Percentiles rank a stretch among this genome's conserved stretches.
Evolutionary conservation across 2,888 invertebrate species (phyloP).

Genomic region (Dryocosmus kuriphilus): DNA sequence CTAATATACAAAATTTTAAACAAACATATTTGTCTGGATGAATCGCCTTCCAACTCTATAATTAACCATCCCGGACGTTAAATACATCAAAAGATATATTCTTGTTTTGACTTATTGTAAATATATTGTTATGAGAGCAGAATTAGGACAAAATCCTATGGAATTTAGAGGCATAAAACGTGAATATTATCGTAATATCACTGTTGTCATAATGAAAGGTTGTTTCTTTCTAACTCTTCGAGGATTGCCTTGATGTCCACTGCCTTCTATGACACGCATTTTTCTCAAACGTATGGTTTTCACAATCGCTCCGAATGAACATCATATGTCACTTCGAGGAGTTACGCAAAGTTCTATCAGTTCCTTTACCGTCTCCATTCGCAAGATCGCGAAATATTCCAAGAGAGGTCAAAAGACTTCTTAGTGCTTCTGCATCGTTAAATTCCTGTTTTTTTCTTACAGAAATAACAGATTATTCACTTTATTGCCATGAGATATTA

Average conservation of each 20-base stretch:
- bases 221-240: constrained; percentile 1
- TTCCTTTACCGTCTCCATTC: constrained; percentile 16
- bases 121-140: background rate
- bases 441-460: constrained; percentile 9
- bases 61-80: too few species aligned
- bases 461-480: background rate
- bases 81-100: too few species aligned
- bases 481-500: constrained; percentile 31
- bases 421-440: constrained; percentile 12
- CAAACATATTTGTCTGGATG: too few species aligned
- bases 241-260: constrained; percentile 22
- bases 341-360: constrained; percentile 39
- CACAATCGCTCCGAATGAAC: constrained; percentile 27
- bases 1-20: too few species aligned
- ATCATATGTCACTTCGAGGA: constrained; percentile 26
- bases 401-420: constrained; percentile 35
- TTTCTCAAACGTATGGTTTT: constrained; percentile 18
- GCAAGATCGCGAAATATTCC: constrained; percentile 16
- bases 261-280: constrained; percentile 38
- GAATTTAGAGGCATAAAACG: background rate
- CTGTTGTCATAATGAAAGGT: constrained; percentile 27
- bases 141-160: constrained; percentile 3
- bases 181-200: background rate
- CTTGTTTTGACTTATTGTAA: too few species aligned
- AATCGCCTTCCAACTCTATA: too few species aligned